Conservation (phyloP, 2,888 invertebrate genomes). For the Apamea crenata region DNA sequence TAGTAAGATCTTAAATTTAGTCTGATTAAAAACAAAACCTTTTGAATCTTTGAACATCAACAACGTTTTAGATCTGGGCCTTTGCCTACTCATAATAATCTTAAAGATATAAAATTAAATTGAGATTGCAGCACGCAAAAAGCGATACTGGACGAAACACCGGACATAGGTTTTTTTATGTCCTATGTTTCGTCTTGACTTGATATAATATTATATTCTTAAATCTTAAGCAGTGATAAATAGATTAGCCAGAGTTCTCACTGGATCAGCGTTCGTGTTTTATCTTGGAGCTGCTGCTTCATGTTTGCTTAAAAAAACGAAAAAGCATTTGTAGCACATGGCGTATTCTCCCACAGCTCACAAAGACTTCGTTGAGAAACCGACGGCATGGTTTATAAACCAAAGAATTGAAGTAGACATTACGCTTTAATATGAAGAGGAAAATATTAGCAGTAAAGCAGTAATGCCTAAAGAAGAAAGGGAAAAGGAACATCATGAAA, state of each 20-base stretch:
- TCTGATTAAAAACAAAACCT: conserved; percentile 8
- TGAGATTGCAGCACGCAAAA: not conserved
- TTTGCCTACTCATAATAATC: not conserved
- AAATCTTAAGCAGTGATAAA: conserved; percentile 29
- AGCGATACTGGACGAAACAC: not conserved
- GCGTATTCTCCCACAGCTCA: conserved; percentile 69
- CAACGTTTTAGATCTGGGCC: not conserved
- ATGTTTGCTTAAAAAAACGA: conserved; percentile 55
- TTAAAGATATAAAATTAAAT: not conserved
- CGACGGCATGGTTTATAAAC: conserved; percentile 60
- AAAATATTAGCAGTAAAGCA: not conserved
- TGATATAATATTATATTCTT: not conserved
- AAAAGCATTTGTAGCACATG: conserved; percentile 64
- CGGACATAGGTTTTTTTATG: no score
- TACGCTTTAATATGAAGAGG: conserved; percentile 13
- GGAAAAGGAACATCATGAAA: not conserved
- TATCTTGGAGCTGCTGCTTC: conserved; percentile 46
- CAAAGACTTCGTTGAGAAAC: conserved; percentile 72
- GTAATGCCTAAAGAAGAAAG: not conserved
- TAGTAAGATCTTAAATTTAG: conserved; percentile 1
- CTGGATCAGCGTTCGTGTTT: conserved; percentile 50
- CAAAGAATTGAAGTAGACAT: conserved; percentile 56
- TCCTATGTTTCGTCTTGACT: no score
- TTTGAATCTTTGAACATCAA: conserved; percentile 14
- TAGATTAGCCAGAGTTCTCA: conserved; percentile 42